Evolutionary conservation across 2,113 vertebrate species (phyloP).

Genomic region (Ranitomeya variabilis): DNA sequence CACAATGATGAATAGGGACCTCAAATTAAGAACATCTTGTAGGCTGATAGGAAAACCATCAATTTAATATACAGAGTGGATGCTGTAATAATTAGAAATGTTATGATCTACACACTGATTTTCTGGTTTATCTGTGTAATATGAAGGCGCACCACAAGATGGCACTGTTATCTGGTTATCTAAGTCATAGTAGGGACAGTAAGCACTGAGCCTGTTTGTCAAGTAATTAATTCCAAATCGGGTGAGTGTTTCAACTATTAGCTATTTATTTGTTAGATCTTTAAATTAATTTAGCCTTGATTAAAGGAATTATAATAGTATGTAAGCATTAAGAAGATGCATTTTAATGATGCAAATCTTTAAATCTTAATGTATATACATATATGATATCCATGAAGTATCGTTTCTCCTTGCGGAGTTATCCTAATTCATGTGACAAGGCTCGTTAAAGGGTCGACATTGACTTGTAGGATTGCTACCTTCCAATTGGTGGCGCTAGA

Average conservation of each 20-base stretch:
- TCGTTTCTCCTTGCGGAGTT: too few species aligned
- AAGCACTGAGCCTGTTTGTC: neutral
- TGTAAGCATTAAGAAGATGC: neutral
- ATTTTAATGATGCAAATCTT: conserved; percentile 1
- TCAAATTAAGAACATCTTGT: too few species aligned
- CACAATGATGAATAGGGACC: too few species aligned
- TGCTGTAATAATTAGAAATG: neutral
- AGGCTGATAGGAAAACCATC: too few species aligned
- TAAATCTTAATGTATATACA: neutral
- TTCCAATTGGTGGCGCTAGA: too few species aligned
- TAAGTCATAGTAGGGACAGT: neutral
- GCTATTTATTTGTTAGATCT: neutral
- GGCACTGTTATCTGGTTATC: neutral
- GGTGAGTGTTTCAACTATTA: conserved; percentile 10
- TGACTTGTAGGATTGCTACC: too few species aligned
- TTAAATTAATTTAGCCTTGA: conserved; percentile 16
- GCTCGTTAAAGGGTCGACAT: too few species aligned
- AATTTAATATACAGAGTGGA: neutral
- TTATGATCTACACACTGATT: neutral
- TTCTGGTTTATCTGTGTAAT: neutral
- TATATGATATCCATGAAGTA: neutral
- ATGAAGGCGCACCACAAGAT: conserved; percentile 13
- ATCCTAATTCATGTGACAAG: too few species aligned
- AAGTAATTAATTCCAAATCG: neutral
- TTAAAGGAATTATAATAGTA: neutral